A percentile compares a stretch with the other conserved stretches of the same genome.
phyloP scores from a whole-genome alignment of 2,113 vertebrate species.

The Bothrops jararaca region DNA sequence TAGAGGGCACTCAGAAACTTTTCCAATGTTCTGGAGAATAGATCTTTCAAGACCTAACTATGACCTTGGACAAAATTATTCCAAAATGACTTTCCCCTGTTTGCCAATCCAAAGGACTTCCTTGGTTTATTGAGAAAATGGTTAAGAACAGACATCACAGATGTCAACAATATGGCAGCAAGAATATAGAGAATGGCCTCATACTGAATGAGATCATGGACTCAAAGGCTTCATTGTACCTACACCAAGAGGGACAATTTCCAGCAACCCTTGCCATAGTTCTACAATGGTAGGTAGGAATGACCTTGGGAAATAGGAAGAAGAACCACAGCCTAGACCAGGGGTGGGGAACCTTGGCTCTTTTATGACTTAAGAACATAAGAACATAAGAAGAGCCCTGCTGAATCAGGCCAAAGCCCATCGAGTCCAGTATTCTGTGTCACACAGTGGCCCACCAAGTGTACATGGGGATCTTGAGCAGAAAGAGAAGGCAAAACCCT shows the following conservation, averaged over 20 bases:
- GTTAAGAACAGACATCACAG: background rate
- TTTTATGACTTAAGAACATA: too few species aligned
- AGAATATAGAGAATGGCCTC: background rate
- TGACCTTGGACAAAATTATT: background rate
- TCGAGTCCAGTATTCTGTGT: too few species aligned
- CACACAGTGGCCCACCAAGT: too few species aligned
- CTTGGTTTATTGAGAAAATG: background rate
- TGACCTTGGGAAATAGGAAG: background rate
- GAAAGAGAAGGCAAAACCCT: too few species aligned
- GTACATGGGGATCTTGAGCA: too few species aligned
- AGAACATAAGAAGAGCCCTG: too few species aligned
- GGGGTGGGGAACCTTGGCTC: too few species aligned
- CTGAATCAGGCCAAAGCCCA: too few species aligned
- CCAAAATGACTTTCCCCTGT: background rate
- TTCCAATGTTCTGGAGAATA: background rate
- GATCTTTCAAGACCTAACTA: background rate
- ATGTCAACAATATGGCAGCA: background rate
- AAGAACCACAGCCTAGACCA: background rate
- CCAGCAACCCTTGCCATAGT: background rate
- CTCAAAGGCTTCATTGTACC: background rate
- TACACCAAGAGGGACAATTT: background rate
- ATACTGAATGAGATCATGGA: background rate
- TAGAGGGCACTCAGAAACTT: background rate
- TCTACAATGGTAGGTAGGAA: background rate
- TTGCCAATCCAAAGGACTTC: background rate